phyloP scores from a whole-genome alignment of 2,113 vertebrate species.

The Glaucomys volans region DNA sequence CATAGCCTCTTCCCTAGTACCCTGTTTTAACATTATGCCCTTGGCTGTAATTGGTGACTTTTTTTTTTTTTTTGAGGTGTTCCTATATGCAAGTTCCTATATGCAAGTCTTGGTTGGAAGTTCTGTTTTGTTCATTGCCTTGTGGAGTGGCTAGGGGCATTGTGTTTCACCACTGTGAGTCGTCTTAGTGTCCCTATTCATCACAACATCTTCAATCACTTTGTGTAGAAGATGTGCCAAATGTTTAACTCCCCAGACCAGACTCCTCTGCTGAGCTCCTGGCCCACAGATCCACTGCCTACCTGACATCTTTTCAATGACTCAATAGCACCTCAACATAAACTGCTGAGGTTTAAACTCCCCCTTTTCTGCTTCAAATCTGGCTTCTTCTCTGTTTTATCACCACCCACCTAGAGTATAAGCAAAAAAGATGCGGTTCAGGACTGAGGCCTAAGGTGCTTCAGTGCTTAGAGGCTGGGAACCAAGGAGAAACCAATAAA shows the following conservation, averaged over 20 bases:
- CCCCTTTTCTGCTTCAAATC: neutral
- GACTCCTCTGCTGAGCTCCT: neutral
- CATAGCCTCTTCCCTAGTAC: neutral
- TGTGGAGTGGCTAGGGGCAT: neutral
- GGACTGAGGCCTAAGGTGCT: neutral
- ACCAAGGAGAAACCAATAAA: neutral
- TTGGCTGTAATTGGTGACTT: neutral
- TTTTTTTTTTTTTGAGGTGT: neutral
- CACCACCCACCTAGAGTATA: neutral
- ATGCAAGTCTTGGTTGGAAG: neutral
- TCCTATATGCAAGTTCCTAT: neutral
- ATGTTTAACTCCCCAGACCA: neutral
- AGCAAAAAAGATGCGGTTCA: neutral
- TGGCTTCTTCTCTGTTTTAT: neutral
- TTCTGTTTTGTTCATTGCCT: conserved; percentile 15
- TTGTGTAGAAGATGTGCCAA: neutral
- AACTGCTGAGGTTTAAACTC: neutral
- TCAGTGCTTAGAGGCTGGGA: neutral
- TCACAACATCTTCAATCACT: neutral
- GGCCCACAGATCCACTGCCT: neutral
- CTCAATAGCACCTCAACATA: neutral
- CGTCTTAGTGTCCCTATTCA: neutral
- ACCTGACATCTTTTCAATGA: neutral
- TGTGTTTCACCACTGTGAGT: neutral
- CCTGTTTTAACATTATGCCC: neutral